These are phyloP conservation scores for Heliconius hewitsoni DNA, from an alignment of 1,140 invertebrate species.

Conservation along the genomic window DNA sequence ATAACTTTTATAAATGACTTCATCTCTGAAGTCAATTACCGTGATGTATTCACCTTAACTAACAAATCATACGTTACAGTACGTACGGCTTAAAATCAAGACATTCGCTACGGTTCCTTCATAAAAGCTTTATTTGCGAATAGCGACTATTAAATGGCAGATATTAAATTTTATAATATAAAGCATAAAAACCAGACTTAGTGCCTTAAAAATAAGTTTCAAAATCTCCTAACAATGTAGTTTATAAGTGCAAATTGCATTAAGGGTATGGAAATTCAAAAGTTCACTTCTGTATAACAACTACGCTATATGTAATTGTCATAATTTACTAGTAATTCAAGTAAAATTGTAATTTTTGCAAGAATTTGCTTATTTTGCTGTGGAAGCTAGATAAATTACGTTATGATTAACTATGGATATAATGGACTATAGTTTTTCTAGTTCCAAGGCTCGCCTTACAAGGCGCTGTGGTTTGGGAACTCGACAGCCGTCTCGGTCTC, in stretches of 20 bases:
- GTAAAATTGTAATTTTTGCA: too few relatives aligned
- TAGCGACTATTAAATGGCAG: background rate
- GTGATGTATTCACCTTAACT: background rate
- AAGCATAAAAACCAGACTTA: background rate
- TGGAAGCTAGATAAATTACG: background rate
- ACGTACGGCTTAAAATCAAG: conserved; percentile 13
- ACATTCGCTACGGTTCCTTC: conserved; percentile 36
- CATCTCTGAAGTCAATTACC: background rate
- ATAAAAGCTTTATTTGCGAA: conserved; percentile 16
- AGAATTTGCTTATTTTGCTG: background rate
- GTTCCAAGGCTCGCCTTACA: conserved; percentile 58
- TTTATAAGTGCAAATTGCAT: background rate
- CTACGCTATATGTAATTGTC: background rate
- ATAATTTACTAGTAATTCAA: background rate
- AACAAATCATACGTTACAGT: conserved; percentile 1
- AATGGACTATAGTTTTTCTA: conserved; percentile 42
- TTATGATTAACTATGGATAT: conserved; percentile 12
- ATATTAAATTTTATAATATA: background rate
- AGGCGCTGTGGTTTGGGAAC: conserved; percentile 58
- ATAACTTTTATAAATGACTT: background rate
- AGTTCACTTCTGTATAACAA: background rate
- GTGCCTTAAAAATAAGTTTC: background rate
- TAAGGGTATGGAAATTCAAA: background rate
- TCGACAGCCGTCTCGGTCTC: conserved; percentile 43
- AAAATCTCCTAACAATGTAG: background rate